Conservation (phyloP, 1,140 invertebrate species). For the Paracyclopina nana region DNA sequence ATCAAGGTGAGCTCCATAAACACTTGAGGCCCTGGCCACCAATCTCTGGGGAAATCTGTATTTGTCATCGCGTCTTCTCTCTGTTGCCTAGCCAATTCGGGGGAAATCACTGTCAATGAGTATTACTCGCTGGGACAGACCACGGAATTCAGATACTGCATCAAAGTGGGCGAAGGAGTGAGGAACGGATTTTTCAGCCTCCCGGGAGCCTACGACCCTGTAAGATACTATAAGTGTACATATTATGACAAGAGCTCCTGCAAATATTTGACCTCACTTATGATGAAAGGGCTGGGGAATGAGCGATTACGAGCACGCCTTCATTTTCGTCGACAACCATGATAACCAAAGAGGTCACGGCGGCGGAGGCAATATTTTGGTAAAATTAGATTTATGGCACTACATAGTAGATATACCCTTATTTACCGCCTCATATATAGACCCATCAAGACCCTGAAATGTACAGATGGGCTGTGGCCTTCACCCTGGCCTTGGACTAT, state of each 20-base stretch:
- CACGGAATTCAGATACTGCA: constrained; percentile 33
- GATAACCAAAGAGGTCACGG: constrained; percentile 45
- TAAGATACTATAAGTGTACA: too few relatives aligned
- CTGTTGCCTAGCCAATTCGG: constrained; percentile 21
- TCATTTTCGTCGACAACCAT: constrained; percentile 38
- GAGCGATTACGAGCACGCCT: constrained; percentile 21
- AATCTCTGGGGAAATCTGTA: neutral
- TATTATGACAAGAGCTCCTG: too few relatives aligned
- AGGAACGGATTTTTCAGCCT: neutral
- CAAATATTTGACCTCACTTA: too few relatives aligned
- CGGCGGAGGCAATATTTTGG: constrained; percentile 27
- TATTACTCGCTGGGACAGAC: constrained; percentile 27
- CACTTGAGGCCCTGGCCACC: too few relatives aligned
- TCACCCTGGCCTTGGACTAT: constrained; percentile 54
- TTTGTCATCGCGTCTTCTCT: neutral
- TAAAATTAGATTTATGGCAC: neutral
- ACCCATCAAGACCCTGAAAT: constrained; percentile 24
- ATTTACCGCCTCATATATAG: neutral
- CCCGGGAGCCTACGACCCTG: neutral
- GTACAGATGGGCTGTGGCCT: constrained; percentile 46
- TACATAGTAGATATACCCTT: neutral
- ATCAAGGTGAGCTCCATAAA: constrained; percentile 38
- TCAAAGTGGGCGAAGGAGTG: constrained; percentile 19
- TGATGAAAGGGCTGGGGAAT: too few relatives aligned
- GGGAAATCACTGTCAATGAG: constrained; percentile 26